Evolutionary conservation across 2,797 vertebrate species (phyloP).

Genomic region (Remorina albescens): DNA sequence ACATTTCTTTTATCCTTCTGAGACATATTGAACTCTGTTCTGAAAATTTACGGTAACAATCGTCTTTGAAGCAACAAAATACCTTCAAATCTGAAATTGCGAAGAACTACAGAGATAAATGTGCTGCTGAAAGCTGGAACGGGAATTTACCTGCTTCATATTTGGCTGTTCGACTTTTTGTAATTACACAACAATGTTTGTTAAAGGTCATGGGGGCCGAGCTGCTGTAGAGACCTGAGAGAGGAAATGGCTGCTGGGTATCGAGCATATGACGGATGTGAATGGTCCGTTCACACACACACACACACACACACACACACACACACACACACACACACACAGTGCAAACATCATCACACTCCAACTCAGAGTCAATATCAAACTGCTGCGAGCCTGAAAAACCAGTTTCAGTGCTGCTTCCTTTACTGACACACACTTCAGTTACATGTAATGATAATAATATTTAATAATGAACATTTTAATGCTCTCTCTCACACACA

Average conservation of each 20-base stretch:
- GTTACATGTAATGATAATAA: background rate
- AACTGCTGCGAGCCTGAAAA: constrained; percentile 29
- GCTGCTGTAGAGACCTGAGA: constrained; percentile 16
- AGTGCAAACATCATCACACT: too few relatives aligned
- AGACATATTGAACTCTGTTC: background rate
- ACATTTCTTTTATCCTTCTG: background rate
- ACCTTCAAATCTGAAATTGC: background rate
- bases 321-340: constrained; percentile 5
- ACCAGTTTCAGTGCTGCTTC: constrained; percentile 3
- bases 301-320: constrained; percentile 3
- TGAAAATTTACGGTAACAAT: background rate
- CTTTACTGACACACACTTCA: background rate
- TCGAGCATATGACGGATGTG: constrained; percentile 30
- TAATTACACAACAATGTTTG: constrained; percentile 12
- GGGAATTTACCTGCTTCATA: too few relatives aligned
- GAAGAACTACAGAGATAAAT: background rate
- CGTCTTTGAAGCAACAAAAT: background rate
- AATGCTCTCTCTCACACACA: background rate
- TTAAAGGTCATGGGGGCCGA: background rate
- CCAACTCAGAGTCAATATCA: constrained; percentile 29
- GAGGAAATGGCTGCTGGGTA: constrained; percentile 27
- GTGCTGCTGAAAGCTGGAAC: background rate
- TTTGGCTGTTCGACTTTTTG: constrained; percentile 8
- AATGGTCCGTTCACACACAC: constrained; percentile 18
- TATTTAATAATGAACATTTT: too few relatives aligned